phyloP scores from a whole-genome alignment of 2,888 invertebrate species.

The Perizoma affinitatum region DNA sequence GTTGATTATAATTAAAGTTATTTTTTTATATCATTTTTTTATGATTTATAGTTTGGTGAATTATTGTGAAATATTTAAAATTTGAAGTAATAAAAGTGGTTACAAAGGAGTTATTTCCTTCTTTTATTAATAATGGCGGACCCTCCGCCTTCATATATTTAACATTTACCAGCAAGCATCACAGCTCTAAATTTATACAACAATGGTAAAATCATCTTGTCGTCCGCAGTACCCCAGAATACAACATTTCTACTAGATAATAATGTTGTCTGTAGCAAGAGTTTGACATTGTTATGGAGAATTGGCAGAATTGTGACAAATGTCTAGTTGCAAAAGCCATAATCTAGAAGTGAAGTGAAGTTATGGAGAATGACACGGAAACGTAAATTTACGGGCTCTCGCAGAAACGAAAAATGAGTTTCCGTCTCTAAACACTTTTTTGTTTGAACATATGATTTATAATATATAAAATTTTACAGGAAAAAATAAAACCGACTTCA shows the following conservation, averaged over 20 bases:
- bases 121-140: too few relatives aligned
- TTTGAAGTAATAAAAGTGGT: too few relatives aligned
- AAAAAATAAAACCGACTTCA: neutral
- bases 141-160: too few relatives aligned
- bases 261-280: slow-evolving; percentile 57
- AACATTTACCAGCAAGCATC: slow-evolving; percentile 3
- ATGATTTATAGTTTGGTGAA: too few relatives aligned
- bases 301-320: too few relatives aligned
- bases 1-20: too few relatives aligned
- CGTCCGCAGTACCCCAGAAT: slow-evolving; percentile 11
- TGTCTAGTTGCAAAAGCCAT: too few relatives aligned
- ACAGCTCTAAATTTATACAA: slow-evolving; percentile 6
- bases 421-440: slow-evolving; percentile 63
- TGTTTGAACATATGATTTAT: slow-evolving; percentile 35
- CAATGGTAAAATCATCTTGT: slow-evolving; percentile 1
- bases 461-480: neutral
- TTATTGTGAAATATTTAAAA: too few relatives aligned
- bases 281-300: slow-evolving; percentile 66
- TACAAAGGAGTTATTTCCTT: too few relatives aligned
- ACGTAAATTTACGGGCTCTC: slow-evolving; percentile 62
- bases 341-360: too few relatives aligned
- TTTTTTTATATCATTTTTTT: too few relatives aligned
- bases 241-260: slow-evolving; percentile 43
- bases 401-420: slow-evolving; percentile 58
- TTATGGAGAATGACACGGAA: slow-evolving; percentile 66